phyloP scores from a whole-genome alignment of 2,113 vertebrate genomes.

The Laticauda laticaudata region DNA sequence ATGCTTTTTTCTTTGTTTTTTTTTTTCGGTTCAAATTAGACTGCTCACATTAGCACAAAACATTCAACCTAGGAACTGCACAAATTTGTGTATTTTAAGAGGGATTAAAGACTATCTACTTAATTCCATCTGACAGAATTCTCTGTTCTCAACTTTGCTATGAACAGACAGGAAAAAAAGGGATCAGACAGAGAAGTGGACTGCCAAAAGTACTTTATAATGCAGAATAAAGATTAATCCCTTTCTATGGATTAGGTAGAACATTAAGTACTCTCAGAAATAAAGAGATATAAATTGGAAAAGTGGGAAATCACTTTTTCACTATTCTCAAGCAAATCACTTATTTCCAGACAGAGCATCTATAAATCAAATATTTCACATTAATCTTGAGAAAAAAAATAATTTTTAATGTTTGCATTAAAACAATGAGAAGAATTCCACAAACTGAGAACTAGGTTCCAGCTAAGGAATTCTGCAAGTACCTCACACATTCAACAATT shows the following conservation, averaged over 20 bases:
- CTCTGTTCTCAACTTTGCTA: not conserved
- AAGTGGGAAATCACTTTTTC: not conserved
- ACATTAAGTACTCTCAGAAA: not conserved
- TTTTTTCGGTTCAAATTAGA: not conserved
- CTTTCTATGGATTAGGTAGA: constrained; percentile 3
- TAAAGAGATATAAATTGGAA: not conserved
- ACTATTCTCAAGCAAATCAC: not conserved
- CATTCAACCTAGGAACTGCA: not conserved
- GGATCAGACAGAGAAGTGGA: not conserved
- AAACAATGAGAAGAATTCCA: not conserved
- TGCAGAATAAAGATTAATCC: constrained; percentile 11
- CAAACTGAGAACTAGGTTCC: not conserved
- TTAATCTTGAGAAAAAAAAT: constrained; percentile 28
- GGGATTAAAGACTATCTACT: constrained; percentile 8
- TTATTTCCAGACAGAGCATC: constrained; percentile 19
- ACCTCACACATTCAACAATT: not conserved
- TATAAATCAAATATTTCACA: constrained; percentile 39
- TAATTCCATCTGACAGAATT: not conserved
- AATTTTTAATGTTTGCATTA: constrained; percentile 5
- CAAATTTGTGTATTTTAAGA: constrained; percentile 8
- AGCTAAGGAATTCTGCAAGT: not conserved
- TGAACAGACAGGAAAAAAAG: not conserved
- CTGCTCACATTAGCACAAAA: not conserved
- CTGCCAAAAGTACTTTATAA: constrained; percentile 17
- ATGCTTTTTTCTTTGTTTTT: rapidly evolving